phyloP scores from a whole-genome alignment of 2,797 vertebrate genomes.

The Melanotaenia trifasciata region DNA sequence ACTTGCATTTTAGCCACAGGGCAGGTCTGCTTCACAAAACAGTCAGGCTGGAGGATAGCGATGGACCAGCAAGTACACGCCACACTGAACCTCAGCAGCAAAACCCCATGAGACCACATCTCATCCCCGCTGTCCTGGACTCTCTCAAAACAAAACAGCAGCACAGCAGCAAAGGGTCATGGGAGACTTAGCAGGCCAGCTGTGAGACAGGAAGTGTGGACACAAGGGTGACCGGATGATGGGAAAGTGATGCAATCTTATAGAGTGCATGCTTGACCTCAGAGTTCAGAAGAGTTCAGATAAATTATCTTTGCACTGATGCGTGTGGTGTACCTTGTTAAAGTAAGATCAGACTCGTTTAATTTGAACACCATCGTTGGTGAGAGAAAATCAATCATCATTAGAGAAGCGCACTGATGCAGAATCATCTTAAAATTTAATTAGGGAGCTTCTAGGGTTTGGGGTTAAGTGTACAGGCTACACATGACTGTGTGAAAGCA shows the following conservation, averaged over 20 bases:
- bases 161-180: conserved; percentile 79
- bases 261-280: conserved; percentile 58
- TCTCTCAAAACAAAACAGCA: conserved; percentile 75
- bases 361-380: conserved; percentile 8
- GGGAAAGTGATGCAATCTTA: conserved; percentile 81
- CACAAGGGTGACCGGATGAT: conserved; percentile 74
- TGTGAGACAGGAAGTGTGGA: conserved; percentile 82
- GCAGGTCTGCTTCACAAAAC: conserved; percentile 25
- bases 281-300: conserved; percentile 52
- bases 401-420: conserved; percentile 32
- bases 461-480: conserved; percentile 27
- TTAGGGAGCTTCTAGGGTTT: conserved; percentile 47
- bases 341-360: conserved; percentile 18
- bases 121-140: conserved; percentile 73
- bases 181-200: conserved; percentile 79
- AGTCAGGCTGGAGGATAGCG: conserved; percentile 14
- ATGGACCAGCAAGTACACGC: neutral
- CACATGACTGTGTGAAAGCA: conserved; percentile 72
- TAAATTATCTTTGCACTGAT: conserved; percentile 54
- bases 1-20: conserved; percentile 60
- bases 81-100: conserved; percentile 31
- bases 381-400: neutral
- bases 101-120: conserved; percentile 64
- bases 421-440: conserved; percentile 43
- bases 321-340: conserved; percentile 47